Percentiles rank a stretch among this genome's conserved stretches.
Conservation (phyloP, 2,888 invertebrate species). For the Pterostichus niger region DNA sequence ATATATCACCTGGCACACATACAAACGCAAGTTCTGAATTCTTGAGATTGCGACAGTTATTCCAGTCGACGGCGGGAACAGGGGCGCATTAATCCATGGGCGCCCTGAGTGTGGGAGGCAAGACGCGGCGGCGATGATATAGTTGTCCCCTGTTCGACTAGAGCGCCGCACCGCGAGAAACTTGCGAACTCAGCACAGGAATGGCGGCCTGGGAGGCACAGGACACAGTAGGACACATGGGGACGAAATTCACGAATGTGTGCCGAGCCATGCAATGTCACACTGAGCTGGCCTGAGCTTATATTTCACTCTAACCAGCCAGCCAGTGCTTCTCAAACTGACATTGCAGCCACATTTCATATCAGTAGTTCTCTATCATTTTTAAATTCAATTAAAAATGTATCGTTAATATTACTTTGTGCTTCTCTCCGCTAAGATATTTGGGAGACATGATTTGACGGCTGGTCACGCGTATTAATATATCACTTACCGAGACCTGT, state of each 20-base stretch:
- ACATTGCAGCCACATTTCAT: too few relatives aligned
- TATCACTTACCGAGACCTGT: too few relatives aligned
- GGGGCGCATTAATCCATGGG: slow-evolving; percentile 1
- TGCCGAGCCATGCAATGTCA: background rate
- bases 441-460: too few relatives aligned
- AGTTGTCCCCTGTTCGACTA: slow-evolving; percentile 7
- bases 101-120: background rate
- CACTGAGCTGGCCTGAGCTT: background rate
- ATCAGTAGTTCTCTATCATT: too few relatives aligned
- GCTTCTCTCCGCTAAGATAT: too few relatives aligned
- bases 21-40: slow-evolving; percentile 8
- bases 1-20: slow-evolving; percentile 3
- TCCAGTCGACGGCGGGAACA: background rate
- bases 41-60: slow-evolving; percentile 15
- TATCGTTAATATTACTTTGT: too few relatives aligned
- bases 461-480: too few relatives aligned
- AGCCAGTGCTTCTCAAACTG: background rate
- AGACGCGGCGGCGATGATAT: slow-evolving; percentile 7
- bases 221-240: background rate
- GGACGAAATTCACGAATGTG: slow-evolving; percentile 15
- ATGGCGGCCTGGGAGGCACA: background rate
- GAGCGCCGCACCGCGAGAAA: background rate
- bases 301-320: background rate
- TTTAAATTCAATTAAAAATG: too few relatives aligned
- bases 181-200: slow-evolving; percentile 9